These are phyloP conservation scores for Alosa alosa DNA, from an alignment of 2,113 vertebrate species.

Conservation along the genomic window DNA sequence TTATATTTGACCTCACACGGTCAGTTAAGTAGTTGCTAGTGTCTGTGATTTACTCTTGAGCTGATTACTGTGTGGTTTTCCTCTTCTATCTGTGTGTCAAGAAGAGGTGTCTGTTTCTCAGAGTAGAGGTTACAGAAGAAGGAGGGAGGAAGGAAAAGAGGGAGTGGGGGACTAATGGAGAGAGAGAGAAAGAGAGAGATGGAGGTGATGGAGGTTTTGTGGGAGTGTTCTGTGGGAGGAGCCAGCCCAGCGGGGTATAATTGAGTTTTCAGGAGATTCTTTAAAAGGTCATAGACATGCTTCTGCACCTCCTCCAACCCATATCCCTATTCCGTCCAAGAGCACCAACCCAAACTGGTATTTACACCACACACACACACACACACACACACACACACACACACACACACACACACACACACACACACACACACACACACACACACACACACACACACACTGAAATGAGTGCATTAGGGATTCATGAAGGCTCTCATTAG, in stretches of 20 bases:
- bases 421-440: constrained; percentile 31
- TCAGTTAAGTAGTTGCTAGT: background rate
- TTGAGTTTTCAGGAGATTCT: constrained; percentile 72
- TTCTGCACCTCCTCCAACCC: constrained; percentile 43
- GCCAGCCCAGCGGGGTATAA: constrained; percentile 50
- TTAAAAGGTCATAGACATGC: constrained; percentile 69
- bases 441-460: constrained; percentile 42
- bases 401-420: constrained; percentile 49
- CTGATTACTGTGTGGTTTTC: background rate
- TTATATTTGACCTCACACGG: background rate
- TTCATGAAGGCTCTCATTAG: constrained; percentile 77
- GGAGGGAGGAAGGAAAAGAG: background rate
- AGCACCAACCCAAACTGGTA: constrained; percentile 30
- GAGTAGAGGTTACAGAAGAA: background rate
- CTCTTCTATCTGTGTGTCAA: background rate
- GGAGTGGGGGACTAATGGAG: background rate
- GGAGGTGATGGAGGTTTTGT: constrained; percentile 8
- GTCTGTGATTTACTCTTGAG: background rate
- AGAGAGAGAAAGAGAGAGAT: background rate
- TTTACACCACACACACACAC: no score
- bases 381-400: constrained; percentile 33
- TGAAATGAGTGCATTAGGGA: constrained; percentile 71
- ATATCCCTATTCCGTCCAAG: background rate
- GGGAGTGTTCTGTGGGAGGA: background rate
- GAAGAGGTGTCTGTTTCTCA: background rate